A percentile compares a stretch with the other conserved stretches of the same genome.
Conservation (phyloP, 1,140 invertebrate genomes). For the Stenopsyche tienmushanensis region DNA sequence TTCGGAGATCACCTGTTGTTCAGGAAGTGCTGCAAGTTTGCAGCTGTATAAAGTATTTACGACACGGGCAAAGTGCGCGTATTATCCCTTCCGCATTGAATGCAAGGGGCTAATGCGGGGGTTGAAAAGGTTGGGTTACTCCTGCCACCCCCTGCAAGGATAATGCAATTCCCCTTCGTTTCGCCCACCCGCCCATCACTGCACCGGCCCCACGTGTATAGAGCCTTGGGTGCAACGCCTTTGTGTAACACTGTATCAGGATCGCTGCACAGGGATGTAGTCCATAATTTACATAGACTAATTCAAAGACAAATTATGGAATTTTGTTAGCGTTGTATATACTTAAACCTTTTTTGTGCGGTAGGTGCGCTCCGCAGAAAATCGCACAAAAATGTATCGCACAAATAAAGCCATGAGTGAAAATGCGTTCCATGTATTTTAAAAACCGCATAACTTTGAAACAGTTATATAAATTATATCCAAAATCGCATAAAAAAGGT, state of each 20-base stretch:
- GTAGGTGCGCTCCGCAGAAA: no score
- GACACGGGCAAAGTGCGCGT: background rate
- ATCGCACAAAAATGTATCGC: no score
- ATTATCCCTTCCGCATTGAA: slow-evolving; percentile 12
- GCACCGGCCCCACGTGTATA: slow-evolving; percentile 7
- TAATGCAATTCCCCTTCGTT: background rate
- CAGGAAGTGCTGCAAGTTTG: background rate
- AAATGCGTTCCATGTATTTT: no score
- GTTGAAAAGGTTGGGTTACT: background rate
- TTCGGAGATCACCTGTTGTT: background rate
- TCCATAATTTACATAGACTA: no score
- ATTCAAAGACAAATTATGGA: no score
- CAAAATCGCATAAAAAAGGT: no score
- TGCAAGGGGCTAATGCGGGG: background rate
- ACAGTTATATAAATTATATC: no score
- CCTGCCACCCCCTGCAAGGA: background rate
- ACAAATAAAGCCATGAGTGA: no score
- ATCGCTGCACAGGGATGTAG: slow-evolving; percentile 20
- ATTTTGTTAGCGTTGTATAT: no score
- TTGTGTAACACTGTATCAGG: slow-evolving; percentile 34
- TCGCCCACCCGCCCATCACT: background rate
- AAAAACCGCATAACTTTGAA: no score
- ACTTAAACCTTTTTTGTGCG: no score
- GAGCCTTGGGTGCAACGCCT: slow-evolving; percentile 22
- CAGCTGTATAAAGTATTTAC: background rate